Conservation (phyloP, 2,888 invertebrate species). For the Carcina quercana region DNA sequence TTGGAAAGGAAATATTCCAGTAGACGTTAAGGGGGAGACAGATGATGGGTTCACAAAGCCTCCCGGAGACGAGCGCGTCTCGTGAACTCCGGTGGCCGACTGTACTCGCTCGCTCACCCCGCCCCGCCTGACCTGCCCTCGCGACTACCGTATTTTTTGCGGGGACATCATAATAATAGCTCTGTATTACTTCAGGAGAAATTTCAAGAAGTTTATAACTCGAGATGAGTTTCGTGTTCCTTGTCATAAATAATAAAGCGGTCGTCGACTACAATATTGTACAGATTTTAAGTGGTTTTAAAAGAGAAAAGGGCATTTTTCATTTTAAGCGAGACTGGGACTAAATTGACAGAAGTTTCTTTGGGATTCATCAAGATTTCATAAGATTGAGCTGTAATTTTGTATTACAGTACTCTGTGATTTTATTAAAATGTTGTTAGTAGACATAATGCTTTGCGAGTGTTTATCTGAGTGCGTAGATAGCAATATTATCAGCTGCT, state of each 20-base stretch:
- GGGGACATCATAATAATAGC: conserved; percentile 75
- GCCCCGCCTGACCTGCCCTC: conserved; percentile 39
- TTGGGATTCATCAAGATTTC: conserved; percentile 39
- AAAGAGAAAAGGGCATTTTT: conserved; percentile 64
- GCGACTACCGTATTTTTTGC: conserved; percentile 64
- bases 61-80: conserved; percentile 29
- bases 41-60: conserved; percentile 18
- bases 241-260: conserved; percentile 75
- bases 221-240: conserved; percentile 75
- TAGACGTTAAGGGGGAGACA: too few relatives aligned
- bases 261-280: conserved; percentile 70
- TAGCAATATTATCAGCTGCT: too few relatives aligned
- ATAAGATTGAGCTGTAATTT: conserved; percentile 28
- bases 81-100: conserved; percentile 32
- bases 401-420: too few relatives aligned
- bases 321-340: too few relatives aligned
- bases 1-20: too few relatives aligned
- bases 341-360: conserved; percentile 50
- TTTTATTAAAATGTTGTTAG: too few relatives aligned
- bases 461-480: too few relatives aligned
- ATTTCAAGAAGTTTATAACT: conserved; percentile 76
- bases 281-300: conserved; percentile 71
- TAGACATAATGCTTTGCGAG: too few relatives aligned
- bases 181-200: conserved; percentile 74
- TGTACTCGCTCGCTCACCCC: conserved; percentile 23